Evolutionary conservation across 2,888 invertebrate genomes (phyloP).

Genomic region (Tetanocera ferruginea): DNA sequence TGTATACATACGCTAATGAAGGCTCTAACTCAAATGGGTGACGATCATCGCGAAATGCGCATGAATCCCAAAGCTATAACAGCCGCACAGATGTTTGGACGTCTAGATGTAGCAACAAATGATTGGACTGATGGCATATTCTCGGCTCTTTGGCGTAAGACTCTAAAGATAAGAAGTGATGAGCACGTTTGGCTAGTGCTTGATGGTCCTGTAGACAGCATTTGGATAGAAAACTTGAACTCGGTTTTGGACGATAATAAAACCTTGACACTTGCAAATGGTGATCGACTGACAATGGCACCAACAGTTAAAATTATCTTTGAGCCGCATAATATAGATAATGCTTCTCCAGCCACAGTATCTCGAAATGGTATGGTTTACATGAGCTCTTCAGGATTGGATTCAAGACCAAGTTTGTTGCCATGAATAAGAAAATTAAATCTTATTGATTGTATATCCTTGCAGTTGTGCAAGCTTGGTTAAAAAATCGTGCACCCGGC

Average conservation of each 20-base stretch:
- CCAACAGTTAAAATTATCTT: slow-evolving; percentile 95
- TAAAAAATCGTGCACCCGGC: slow-evolving; percentile 76
- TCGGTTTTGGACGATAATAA: slow-evolving; percentile 97
- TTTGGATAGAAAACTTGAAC: slow-evolving; percentile 98
- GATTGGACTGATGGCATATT: slow-evolving; percentile 99
- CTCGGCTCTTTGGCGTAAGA: slow-evolving; percentile 96
- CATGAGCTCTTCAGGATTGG: slow-evolving; percentile 96
- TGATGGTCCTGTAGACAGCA: slow-evolving; percentile 97
- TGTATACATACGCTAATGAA: slow-evolving; percentile 92
- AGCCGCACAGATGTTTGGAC: slow-evolving; percentile 97
- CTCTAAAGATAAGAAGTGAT: slow-evolving; percentile 87
- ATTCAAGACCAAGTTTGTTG: slow-evolving; percentile 84
- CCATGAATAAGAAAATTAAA: neutral
- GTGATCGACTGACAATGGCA: slow-evolving; percentile 95
- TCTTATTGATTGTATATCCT: neutral
- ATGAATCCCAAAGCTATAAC: slow-evolving; percentile 99
- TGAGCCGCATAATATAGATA: slow-evolving; percentile 97
- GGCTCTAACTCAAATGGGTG: slow-evolving; percentile 87
- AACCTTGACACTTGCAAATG: slow-evolving; percentile 94
- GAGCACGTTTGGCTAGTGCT: slow-evolving; percentile 95
- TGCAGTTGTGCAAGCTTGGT: slow-evolving; percentile 84
- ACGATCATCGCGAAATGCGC: slow-evolving; percentile 90
- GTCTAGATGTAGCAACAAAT: slow-evolving; percentile 95
- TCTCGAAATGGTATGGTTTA: slow-evolving; percentile 95
- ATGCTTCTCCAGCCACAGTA: slow-evolving; percentile 97